These are phyloP conservation scores for Paralinhomoeus sp. DNA, from an alignment of 2,888 invertebrate genomes.

Conservation along the genomic window DNA sequence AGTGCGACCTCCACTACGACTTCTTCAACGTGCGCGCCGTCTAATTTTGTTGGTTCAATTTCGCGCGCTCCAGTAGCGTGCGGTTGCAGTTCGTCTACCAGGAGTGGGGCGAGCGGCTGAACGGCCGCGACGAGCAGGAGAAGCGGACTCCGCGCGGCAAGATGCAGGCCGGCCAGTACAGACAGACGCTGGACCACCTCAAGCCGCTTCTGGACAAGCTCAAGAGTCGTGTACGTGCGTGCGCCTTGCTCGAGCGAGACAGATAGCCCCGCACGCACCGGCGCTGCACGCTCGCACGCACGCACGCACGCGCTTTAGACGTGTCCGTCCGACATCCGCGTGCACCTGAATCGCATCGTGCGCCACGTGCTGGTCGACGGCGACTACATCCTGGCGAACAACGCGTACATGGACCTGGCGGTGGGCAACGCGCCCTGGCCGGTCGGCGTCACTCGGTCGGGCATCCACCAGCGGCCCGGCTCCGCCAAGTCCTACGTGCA, in stretches of 20 bases:
- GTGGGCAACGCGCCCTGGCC: constrained; percentile 99
- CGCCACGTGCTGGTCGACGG: too few relatives aligned
- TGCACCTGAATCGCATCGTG: too few relatives aligned
- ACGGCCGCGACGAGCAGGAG: constrained; percentile 51
- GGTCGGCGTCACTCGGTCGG: constrained; percentile 98
- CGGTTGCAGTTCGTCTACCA: constrained; percentile 64
- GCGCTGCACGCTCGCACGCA: too few relatives aligned
- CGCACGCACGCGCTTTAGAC: too few relatives aligned
- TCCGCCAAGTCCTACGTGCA: constrained; percentile 95
- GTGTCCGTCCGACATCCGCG: too few relatives aligned
- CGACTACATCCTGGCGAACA: constrained; percentile 48
- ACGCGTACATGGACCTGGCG: constrained; percentile 94
- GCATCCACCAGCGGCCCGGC: constrained; percentile 96
- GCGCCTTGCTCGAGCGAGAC: too few relatives aligned
- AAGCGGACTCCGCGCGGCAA: constrained; percentile 64
- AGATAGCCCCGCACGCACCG: too few relatives aligned
- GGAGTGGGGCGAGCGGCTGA: constrained; percentile 73
- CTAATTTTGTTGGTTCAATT: too few relatives aligned
- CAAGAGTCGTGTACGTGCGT: too few relatives aligned
- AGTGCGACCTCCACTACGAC: constrained; percentile 66
- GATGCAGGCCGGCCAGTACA: constrained; percentile 70
- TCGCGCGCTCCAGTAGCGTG: too few relatives aligned
- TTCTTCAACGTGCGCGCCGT: constrained; percentile 43
- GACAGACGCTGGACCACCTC: constrained; percentile 68
- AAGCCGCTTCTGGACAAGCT: constrained; percentile 72